Conservation (phyloP, 2,113 vertebrate species). For the Thermophis baileyi region DNA sequence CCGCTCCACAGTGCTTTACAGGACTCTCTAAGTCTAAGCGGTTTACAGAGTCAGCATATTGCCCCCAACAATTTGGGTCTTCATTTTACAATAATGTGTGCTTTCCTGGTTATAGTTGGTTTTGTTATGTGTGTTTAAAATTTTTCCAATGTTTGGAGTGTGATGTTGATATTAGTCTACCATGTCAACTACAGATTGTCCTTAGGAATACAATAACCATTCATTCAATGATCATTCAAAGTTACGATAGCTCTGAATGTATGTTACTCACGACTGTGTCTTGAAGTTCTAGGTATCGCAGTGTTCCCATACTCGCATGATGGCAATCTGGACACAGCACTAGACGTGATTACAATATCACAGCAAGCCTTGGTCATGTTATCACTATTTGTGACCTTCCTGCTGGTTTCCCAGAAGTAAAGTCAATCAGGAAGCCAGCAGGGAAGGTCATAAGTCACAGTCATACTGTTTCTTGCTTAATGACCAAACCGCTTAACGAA, state of each 20-base stretch:
- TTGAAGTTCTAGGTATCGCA: not conserved
- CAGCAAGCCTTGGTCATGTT: not conserved
- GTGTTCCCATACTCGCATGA: not conserved
- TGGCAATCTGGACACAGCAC: not conserved
- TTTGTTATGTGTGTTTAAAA: not conserved
- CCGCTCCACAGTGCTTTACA: not conserved
- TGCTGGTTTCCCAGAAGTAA: not conserved
- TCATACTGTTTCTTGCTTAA: not conserved
- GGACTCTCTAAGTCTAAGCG: not conserved
- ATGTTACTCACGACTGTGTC: not conserved
- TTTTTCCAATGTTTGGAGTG: not conserved
- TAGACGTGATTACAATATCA: not conserved
- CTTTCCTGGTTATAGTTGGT: not conserved
- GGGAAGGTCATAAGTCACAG: not conserved
- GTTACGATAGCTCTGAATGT: not conserved
- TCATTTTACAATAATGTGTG: not conserved
- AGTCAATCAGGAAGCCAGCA: not conserved
- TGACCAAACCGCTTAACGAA: not conserved
- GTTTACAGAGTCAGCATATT: not conserved
- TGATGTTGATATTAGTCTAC: not conserved
- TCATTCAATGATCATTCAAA: not conserved
- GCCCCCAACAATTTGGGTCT: not conserved
- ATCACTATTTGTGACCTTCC: not conserved
- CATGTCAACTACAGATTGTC: not conserved
- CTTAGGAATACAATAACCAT: not conserved